A percentile compares a stretch with the other conserved stretches of the same genome.
Evolutionary conservation across 1,140 invertebrate species (phyloP).

Genomic region (Bilobella aurantiaca): DNA sequence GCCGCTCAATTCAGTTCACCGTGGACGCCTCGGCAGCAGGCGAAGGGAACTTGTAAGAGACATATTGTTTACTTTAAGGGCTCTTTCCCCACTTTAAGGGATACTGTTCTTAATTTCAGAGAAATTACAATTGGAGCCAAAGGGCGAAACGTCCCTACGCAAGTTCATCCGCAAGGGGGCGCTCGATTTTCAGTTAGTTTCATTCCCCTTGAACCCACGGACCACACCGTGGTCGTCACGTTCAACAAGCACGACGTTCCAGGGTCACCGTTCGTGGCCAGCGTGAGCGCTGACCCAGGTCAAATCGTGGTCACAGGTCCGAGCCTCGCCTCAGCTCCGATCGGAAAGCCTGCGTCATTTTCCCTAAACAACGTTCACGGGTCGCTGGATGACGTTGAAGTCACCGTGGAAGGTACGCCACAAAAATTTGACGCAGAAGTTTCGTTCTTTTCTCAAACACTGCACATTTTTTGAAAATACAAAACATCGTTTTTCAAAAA

Average conservation of each 20-base stretch:
- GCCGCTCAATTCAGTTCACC: conserved; percentile 77
- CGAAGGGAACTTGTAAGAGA: conserved; percentile 70
- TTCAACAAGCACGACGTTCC: conserved; percentile 80
- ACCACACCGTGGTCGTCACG: conserved; percentile 89
- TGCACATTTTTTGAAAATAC: too few relatives aligned
- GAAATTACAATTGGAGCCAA: conserved; percentile 92
- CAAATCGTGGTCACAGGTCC: conserved; percentile 60
- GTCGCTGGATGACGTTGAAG: conserved; percentile 80
- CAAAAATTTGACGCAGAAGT: too few relatives aligned
- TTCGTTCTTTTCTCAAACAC: too few relatives aligned
- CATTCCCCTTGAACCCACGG: conserved; percentile 80
- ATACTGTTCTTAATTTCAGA: background rate
- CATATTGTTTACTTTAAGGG: background rate
- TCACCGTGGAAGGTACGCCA: conserved; percentile 80
- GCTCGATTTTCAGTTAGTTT: conserved; percentile 65
- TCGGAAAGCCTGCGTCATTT: conserved; percentile 61
- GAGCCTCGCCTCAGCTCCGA: conserved; percentile 55
- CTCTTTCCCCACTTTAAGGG: background rate
- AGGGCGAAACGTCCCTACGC: conserved; percentile 88
- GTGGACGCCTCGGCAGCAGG: conserved; percentile 92
- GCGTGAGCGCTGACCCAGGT: conserved; percentile 57
- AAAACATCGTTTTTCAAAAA: too few relatives aligned
- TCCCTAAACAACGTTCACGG: conserved; percentile 63
- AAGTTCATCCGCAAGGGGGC: conserved; percentile 85
- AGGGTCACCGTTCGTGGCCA: conserved; percentile 68